Evolutionary conservation across 2,888 invertebrate species (phyloP).

Genomic region (Atethmia centrago): DNA sequence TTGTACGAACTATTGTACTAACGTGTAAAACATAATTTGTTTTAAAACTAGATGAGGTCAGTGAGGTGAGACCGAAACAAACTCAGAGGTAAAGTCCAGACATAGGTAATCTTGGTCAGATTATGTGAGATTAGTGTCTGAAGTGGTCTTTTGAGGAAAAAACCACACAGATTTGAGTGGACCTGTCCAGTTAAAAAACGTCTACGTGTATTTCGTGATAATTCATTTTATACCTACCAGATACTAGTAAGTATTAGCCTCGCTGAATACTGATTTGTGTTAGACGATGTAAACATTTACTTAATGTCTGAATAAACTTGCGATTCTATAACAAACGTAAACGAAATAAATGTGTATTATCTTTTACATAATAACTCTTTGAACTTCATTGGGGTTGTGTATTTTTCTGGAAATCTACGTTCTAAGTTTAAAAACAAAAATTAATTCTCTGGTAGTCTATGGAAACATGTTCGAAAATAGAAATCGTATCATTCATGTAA

Average conservation of each 20-base stretch:
- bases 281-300: slow-evolving; percentile 29
- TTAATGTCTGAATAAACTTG: slow-evolving; percentile 15
- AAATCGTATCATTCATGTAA: neutral
- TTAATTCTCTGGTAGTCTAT: neutral
- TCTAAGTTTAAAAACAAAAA: neutral
- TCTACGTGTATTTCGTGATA: neutral
- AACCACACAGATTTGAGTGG: no score
- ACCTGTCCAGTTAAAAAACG: neutral
- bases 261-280: slow-evolving; percentile 11
- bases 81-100: no score
- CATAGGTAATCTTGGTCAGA: no score
- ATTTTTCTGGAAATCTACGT: neutral
- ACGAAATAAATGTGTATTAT: slow-evolving; percentile 11
- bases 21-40: no score
- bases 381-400: slow-evolving; percentile 7
- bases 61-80: no score
- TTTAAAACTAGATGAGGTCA: no score
- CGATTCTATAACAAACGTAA: slow-evolving; percentile 7
- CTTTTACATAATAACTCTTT: slow-evolving; percentile 21
- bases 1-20: no score
- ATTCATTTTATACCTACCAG: neutral
- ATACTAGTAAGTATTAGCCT: neutral
- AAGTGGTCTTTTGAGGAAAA: no score
- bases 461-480: slow-evolving; percentile 20
- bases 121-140: no score